Evolutionary conservation across 2,113 vertebrate species (phyloP), one percentile per base, ranked within the genome.

Genomic region (Tragelaphus strepsiceros): DNA sequence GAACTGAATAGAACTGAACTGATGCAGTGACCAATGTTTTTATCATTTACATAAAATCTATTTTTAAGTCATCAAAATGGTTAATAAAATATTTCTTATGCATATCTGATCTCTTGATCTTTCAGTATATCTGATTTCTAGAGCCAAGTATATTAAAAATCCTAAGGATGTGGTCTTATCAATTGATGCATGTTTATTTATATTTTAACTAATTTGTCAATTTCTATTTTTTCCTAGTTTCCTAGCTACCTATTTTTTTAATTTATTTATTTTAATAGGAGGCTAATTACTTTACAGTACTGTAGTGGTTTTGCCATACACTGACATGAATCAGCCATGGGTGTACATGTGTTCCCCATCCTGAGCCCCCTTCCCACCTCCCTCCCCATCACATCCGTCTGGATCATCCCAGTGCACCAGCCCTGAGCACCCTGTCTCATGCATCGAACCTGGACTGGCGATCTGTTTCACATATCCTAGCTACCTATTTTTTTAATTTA

Each of bases 81-180:
- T 88, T 80, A 97, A 89, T 71, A 88, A 90, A 88, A 49, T 88
- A 92, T 74, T 84, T 96, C 19, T 64, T 81, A 22, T 62, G 13
- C 1, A 46, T 89, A 87, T 39, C 56, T 97, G 35, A 64, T 92
- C 56, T 94, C 61, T 88, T 86, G 95, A 49, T 46, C 82, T 90
- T 85, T 92, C 46, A 67, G 13, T 59, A 10, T 88, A 96, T 97
- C n/a, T 94, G 81, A 97, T 83, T 98, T 98, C 61, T 51, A 95
- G 22, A 59, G 49, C 21, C 89, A 71, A 94, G 46, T 67, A 90
- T 81, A 56, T 80, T 94, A 92, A 89, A 97, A 96, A 95, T 85
- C 43, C 71, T 94, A 59, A 84, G 82, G 78, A 7, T 98, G 71
- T 91, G 93, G 67, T 97, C 91, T 97, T 97, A 95, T 67, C 88